These are phyloP conservation scores for Caenorhabditis virilis DNA, from an alignment of 2,888 invertebrate genomes.

Conservation along the genomic window DNA sequence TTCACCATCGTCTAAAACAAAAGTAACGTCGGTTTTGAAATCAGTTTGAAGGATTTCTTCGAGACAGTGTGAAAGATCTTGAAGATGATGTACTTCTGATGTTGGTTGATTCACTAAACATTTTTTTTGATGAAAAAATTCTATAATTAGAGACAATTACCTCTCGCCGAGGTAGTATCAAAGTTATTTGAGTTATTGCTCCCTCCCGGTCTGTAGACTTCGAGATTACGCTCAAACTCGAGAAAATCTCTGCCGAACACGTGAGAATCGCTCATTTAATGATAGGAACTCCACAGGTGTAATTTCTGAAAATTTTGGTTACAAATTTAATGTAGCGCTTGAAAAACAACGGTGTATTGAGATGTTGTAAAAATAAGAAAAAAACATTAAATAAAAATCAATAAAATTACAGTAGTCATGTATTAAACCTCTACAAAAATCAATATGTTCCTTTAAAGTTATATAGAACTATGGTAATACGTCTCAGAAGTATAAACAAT, in stretches of 20 bases:
- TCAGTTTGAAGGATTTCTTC: conserved; percentile 83
- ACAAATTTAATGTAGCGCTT: not conserved
- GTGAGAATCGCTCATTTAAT: conserved; percentile 20
- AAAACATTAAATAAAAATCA: not conserved
- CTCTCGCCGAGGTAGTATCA: too few species aligned
- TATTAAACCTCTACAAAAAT: too few species aligned
- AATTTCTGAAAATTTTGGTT: too few species aligned
- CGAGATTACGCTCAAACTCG: conserved; percentile 13
- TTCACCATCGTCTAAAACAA: conserved; percentile 77
- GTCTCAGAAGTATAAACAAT: too few species aligned
- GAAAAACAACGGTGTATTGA: too few species aligned
- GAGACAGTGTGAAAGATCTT: conserved; percentile 82
- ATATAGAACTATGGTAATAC: too few species aligned
- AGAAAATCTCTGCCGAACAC: conserved; percentile 11
- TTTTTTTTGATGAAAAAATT: too few species aligned
- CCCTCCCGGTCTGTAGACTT: too few species aligned
- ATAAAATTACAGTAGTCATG: not conserved
- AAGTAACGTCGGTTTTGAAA: conserved; percentile 85
- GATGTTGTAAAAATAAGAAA: not conserved
- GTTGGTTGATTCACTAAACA: too few species aligned
- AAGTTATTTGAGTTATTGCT: conserved; percentile 25
- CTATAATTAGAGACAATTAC: too few species aligned
- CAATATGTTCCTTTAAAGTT: too few species aligned
- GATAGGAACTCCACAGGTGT: too few species aligned
- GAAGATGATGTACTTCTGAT: conserved; percentile 78